A percentile compares a stretch with the other conserved stretches of the same genome.
phyloP scores from a whole-genome alignment of 2,888 invertebrate species.

The Alsophila aescularia region DNA sequence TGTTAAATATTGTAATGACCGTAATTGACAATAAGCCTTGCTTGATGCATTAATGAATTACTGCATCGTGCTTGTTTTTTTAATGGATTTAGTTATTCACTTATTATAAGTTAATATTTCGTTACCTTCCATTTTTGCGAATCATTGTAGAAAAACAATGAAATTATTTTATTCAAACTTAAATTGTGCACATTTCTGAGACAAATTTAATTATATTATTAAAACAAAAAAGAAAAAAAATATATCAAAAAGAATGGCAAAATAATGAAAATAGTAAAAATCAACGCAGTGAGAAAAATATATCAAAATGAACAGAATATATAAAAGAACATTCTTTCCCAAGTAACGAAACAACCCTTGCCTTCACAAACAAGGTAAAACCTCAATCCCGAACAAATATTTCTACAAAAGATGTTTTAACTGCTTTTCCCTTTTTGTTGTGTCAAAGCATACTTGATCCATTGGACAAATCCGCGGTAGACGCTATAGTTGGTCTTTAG shows the following conservation, averaged over 20 bases:
- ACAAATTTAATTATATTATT: too few relatives aligned
- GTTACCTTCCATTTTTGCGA: neutral
- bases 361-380: slow-evolving; percentile 13
- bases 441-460: slow-evolving; percentile 84
- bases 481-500: slow-evolving; percentile 55
- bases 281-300: too few relatives aligned
- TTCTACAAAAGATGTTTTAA: slow-evolving; percentile 60
- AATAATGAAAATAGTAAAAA: too few relatives aligned
- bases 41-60: slow-evolving; percentile 23
- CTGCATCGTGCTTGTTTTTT: slow-evolving; percentile 30
- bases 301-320: neutral
- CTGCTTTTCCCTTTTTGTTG: slow-evolving; percentile 62
- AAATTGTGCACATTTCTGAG: too few relatives aligned
- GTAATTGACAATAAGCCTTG: slow-evolving; percentile 37
- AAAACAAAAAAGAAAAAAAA: too few relatives aligned
- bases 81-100: slow-evolving; percentile 20
- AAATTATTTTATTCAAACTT: too few relatives aligned
- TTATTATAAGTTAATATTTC: neutral
- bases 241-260: too few relatives aligned
- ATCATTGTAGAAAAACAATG: too few relatives aligned
- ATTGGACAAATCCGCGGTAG: slow-evolving; percentile 69
- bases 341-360: slow-evolving; percentile 18
- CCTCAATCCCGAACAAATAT: slow-evolving; percentile 59
- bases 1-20: slow-evolving; percentile 35
- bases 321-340: neutral